A percentile compares a stretch with the other conserved stretches of the same genome.
Conservation (phyloP, 2,888 invertebrate genomes). For the Leptarthrus brevirostris region DNA sequence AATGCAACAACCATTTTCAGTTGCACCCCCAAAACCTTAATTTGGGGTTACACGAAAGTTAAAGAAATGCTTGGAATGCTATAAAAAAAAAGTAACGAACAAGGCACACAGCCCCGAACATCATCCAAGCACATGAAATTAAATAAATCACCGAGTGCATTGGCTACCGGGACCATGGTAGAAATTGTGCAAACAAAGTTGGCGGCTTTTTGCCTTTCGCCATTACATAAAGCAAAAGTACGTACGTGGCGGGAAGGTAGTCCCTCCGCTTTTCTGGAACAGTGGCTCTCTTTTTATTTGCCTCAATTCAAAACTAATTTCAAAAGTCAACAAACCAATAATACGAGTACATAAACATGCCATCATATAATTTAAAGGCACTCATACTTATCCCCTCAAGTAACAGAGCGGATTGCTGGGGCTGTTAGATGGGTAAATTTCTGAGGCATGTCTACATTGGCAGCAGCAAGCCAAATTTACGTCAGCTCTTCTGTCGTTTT, state of each 20-base stretch:
- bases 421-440: neutral
- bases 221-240: constrained; percentile 6
- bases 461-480: neutral
- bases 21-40: constrained; percentile 43
- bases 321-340: constrained; percentile 66
- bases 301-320: constrained; percentile 67
- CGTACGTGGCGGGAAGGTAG: constrained; percentile 4
- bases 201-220: constrained; percentile 44
- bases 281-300: constrained; percentile 59
- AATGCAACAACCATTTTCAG: constrained; percentile 52
- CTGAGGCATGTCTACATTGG: constrained; percentile 43
- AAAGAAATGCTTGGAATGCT: constrained; percentile 17
- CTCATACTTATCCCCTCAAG: constrained; percentile 40
- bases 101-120: neutral
- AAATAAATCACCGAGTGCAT: constrained; percentile 52
- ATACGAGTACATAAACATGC: constrained; percentile 49
- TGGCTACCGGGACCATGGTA: constrained; percentile 13
- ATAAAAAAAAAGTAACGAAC: constrained; percentile 14
- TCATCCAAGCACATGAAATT: constrained; percentile 46
- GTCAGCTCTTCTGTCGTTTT: neutral
- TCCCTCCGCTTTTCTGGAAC: neutral
- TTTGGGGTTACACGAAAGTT: constrained; percentile 40
- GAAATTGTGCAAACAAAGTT: constrained; percentile 48
- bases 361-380: constrained; percentile 47
- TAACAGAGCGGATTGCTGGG: neutral